Evolutionary conservation across 2,113 vertebrate genomes (phyloP).

Genomic region (Hippocampus comes): DNA sequence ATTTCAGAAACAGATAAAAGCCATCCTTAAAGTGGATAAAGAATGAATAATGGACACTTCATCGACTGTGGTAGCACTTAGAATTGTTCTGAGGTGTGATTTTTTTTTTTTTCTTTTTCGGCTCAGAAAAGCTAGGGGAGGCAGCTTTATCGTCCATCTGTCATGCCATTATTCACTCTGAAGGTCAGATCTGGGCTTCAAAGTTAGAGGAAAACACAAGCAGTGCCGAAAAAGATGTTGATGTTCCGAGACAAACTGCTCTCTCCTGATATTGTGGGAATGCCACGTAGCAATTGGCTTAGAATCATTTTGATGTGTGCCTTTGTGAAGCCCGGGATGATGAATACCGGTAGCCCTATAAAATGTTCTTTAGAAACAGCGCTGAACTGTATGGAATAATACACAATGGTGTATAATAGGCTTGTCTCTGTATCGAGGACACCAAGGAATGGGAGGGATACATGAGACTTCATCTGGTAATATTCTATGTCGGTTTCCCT

Average conservation of each 20-base stretch:
- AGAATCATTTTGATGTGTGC: constrained; percentile 17
- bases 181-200: constrained; percentile 21
- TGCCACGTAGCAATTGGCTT: constrained; percentile 28
- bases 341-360: neutral
- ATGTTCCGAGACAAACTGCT: constrained; percentile 15
- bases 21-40: neutral
- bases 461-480: neutral
- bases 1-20: too few species aligned
- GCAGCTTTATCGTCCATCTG: constrained; percentile 8
- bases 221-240: constrained; percentile 8
- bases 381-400: neutral
- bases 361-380: neutral
- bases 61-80: neutral
- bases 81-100: neutral
- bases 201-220: constrained; percentile 24
- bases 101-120: neutral
- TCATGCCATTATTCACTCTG: constrained; percentile 5
- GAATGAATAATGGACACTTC: neutral
- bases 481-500: too few species aligned
- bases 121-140: neutral
- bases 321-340: constrained; percentile 10
- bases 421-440: neutral
- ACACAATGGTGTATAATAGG: neutral
- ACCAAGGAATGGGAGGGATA: neutral
- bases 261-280: constrained; percentile 33